Conservation (phyloP, 2,113 vertebrate species). For the Alaudala cheleensis region DNA sequence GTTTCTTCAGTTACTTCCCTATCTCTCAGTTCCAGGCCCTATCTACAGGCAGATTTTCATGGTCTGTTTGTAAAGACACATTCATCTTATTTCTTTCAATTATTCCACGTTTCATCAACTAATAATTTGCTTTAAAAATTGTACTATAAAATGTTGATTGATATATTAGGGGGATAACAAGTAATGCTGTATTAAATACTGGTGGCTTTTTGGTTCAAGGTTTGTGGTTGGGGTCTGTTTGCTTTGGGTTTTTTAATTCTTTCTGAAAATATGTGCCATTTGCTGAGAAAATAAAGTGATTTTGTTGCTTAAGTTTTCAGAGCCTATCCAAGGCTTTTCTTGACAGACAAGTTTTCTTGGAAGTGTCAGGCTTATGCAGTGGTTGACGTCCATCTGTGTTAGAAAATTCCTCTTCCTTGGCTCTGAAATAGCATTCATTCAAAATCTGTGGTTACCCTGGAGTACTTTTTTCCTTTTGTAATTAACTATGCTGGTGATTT, state of each 20-base stretch:
- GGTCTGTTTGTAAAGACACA: not conserved
- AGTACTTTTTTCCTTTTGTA: not conserved
- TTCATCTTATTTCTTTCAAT: not conserved
- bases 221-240: not conserved
- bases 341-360: not conserved
- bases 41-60: not conserved
- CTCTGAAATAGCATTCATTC: not conserved
- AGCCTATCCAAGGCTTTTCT: not conserved
- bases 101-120: not conserved
- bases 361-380: not conserved
- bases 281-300: not conserved
- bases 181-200: not conserved
- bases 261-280: not conserved
- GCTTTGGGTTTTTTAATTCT: not conserved
- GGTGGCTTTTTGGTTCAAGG: not conserved
- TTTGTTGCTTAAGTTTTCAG: not conserved
- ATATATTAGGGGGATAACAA: not conserved
- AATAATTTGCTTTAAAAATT: not conserved
- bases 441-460: not conserved
- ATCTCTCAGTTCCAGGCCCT: not conserved
- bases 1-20: not conserved
- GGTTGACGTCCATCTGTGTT: not conserved
- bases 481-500: not conserved
- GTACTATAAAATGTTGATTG: not conserved
- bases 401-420: not conserved